These are phyloP conservation scores for Mus minutoides DNA, from an alignment of 2,797 vertebrate species.

Conservation along the genomic window DNA sequence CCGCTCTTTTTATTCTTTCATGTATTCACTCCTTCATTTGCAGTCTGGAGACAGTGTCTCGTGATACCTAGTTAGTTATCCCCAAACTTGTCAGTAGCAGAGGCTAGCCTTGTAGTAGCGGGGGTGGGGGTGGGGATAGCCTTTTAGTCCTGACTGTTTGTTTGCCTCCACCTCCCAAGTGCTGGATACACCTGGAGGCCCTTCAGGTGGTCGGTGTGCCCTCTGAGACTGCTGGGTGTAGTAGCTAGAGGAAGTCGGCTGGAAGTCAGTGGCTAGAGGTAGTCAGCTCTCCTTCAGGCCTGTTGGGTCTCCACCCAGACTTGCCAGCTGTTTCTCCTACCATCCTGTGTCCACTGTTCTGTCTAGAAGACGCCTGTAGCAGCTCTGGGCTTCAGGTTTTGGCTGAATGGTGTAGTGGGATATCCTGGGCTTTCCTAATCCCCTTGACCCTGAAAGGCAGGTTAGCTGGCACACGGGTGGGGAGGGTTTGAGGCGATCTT, in stretches of 20 bases:
- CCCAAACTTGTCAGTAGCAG: not conserved
- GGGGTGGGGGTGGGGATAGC: not conserved
- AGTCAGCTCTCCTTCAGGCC: not conserved
- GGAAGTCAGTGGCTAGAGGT: no score
- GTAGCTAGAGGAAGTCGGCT: not conserved
- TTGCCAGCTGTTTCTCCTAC: not conserved
- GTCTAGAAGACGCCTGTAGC: not conserved
- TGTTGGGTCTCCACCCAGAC: not conserved
- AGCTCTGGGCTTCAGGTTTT: not conserved
- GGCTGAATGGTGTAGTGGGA: not conserved
- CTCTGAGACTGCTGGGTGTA: not conserved
- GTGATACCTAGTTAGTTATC: not conserved
- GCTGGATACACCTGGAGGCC: fast-evolving
- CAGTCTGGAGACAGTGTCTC: not conserved
- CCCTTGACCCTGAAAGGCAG: not conserved
- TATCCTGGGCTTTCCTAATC: not conserved
- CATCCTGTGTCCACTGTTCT: not conserved
- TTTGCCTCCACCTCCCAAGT: not conserved
- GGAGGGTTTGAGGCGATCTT: not conserved
- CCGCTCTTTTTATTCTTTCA: not conserved
- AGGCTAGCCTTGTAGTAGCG: not conserved
- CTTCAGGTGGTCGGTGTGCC: not conserved
- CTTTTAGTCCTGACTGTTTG: not conserved
- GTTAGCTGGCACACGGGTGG: not conserved
- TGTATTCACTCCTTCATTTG: not conserved